A percentile compares a stretch with the other conserved stretches of the same genome.
Conservation (phyloP, 2,797 vertebrate species). For the Coreius guichenoti region DNA sequence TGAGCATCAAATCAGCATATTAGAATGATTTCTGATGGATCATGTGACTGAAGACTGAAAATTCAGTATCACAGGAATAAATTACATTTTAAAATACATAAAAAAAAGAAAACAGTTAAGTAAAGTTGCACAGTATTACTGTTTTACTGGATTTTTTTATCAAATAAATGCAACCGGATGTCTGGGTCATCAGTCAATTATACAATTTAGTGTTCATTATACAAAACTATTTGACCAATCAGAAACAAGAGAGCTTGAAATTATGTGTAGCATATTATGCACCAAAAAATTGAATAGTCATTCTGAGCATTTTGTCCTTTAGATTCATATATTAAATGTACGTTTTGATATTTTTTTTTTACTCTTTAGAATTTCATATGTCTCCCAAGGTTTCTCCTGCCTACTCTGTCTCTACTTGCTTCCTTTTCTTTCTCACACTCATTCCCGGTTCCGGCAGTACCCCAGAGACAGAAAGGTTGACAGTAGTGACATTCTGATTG, state of each 20-base stretch:
- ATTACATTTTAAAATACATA: not conserved
- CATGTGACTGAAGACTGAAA: not conserved
- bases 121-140: not conserved
- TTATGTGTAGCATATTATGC: not conserved
- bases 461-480: slow-evolving; percentile 49
- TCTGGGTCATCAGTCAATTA: no score
- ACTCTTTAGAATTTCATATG: not conserved
- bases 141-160: not conserved
- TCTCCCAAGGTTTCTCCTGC: not conserved
- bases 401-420: slow-evolving; percentile 7
- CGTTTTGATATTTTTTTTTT: slow-evolving; percentile 1
- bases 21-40: not conserved
- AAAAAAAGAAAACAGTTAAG: not conserved
- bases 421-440: slow-evolving; percentile 19
- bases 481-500: slow-evolving; percentile 64
- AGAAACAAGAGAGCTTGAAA: not conserved
- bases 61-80: not conserved
- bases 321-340: not conserved
- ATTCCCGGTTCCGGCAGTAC: slow-evolving; percentile 15
- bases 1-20: not conserved
- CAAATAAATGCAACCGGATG: not conserved
- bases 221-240: not conserved
- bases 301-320: slow-evolving; percentile 3
- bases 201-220: not conserved
- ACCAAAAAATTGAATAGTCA: not conserved